Evolutionary conservation across 2,113 vertebrate genomes (phyloP), one percentile per base, ranked within the genome.

Genomic region (Tragulus kanchil): DNA sequence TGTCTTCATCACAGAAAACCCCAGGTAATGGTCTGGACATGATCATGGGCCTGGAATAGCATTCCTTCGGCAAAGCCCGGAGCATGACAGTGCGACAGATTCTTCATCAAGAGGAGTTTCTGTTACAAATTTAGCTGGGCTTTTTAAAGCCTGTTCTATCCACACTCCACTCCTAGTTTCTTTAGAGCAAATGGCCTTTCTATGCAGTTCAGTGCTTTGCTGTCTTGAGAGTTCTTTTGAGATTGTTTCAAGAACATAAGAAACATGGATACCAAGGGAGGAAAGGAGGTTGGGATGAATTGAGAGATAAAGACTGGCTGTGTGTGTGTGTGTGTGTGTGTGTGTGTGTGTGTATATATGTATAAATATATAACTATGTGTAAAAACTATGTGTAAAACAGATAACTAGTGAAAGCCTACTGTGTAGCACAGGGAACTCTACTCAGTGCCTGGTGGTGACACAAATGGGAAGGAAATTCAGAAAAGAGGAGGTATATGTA

Each of bases 71-170:
- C 14, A 12, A 26, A 1, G 6, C 67, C 56, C 79, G 86, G 65
- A 69, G 50, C 0, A 5, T 59, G 21, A 56, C 26, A 11, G 0
- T 13, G 14, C 52, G 28, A 42, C 0, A 3, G 23, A 56, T 0
- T 2, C 23, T 52, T 67, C 82, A 78, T 77, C 78, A 59, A 36
- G 58, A 79, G 12, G 36, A 16, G 25, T 45, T 95, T 62, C 65
- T 21, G 31, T 45, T 65, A 65, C 14, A 56, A 23, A 56, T 62
- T 67, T 62, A 36, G n/a, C 25, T 26, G 45, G 19, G 48, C 23
- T 64, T 81, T 67, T 56, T 58, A 50, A 67, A 69, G 45, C 52
- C 69, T 84, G 5, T 15, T 65, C 48, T 54, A 31, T 61, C 61
- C 54, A 56, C 21, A 12, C 1, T 15, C 45, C 8, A 28, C 45